Evolutionary conservation across 2,113 vertebrate genomes (phyloP).

Genomic region (Castor canadensis): DNA sequence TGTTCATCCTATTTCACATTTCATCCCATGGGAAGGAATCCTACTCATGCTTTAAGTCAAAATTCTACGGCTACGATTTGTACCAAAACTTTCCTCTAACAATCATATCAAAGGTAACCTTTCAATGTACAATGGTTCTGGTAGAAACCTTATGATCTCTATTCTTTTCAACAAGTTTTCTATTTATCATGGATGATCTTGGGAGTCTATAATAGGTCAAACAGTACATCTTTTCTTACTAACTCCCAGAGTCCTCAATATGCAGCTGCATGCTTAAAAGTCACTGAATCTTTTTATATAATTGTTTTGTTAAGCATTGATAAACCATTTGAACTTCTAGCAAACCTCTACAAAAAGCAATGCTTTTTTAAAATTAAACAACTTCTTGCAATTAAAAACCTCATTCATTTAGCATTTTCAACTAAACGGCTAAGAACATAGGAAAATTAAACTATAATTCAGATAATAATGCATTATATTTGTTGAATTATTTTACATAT

Average conservation of each 20-base stretch:
- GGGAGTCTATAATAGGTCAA: background rate
- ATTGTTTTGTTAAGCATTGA: background rate
- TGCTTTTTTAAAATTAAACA: background rate
- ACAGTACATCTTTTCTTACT: background rate
- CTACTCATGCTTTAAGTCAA: background rate
- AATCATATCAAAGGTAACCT: background rate
- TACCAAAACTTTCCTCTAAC: background rate
- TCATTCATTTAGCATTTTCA: background rate
- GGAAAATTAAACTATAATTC: slow-evolving; percentile 28
- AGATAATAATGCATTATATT: background rate
- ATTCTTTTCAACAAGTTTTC: background rate
- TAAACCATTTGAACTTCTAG: background rate
- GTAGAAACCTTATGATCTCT: background rate
- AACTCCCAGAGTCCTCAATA: background rate
- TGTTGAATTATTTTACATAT: background rate
- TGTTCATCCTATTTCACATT: background rate
- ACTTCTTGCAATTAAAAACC: background rate
- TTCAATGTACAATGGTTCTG: background rate
- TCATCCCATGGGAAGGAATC: background rate
- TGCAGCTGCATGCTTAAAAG: background rate
- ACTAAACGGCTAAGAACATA: background rate
- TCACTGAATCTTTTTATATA: background rate
- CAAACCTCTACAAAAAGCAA: background rate
- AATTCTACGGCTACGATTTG: background rate
- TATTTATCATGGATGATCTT: background rate